Conservation (phyloP, 2,888 invertebrate genomes). For the Troides aeacus region DNA sequence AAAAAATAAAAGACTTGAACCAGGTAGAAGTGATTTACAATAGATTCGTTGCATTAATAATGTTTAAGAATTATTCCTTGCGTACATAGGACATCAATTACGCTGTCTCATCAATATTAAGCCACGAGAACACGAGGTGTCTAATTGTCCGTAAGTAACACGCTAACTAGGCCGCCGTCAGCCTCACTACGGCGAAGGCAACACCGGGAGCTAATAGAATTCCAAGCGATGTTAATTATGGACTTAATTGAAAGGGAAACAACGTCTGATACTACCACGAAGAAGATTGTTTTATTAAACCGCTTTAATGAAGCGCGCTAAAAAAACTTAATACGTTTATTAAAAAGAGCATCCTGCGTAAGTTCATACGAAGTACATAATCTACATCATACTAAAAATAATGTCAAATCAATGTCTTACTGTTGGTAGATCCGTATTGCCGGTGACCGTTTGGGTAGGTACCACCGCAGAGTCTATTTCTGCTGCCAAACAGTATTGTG, state of each 20-base stretch:
- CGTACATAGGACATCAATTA: conserved; percentile 30
- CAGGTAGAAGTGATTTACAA: conserved; percentile 5
- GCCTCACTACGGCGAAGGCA: conserved; percentile 37
- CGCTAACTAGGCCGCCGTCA: conserved; percentile 59
- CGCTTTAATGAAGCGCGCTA: neutral
- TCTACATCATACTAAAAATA: neutral
- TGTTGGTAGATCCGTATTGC: no score
- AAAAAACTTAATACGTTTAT: neutral
- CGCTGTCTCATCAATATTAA: conserved; percentile 25
- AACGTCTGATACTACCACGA: conserved; percentile 34
- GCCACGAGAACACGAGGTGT: conserved; percentile 25
- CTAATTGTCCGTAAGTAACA: conserved; percentile 71
- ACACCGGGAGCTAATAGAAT: conserved; percentile 41
- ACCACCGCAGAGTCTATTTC: no score
- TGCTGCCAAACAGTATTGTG: no score
- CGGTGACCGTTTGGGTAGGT: no score
- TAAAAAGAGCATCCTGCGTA: neutral
- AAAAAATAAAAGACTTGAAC: neutral
- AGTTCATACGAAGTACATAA: neutral
- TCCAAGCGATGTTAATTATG: conserved; percentile 42
- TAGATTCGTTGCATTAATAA: conserved; percentile 10
- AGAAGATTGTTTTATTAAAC: conserved; percentile 31
- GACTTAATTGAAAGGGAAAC: conserved; percentile 46
- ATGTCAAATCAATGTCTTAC: no score
- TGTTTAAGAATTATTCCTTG: conserved; percentile 18